Evolutionary conservation across 2,113 vertebrate species (phyloP).

Genomic region (Caranx melampygus): DNA sequence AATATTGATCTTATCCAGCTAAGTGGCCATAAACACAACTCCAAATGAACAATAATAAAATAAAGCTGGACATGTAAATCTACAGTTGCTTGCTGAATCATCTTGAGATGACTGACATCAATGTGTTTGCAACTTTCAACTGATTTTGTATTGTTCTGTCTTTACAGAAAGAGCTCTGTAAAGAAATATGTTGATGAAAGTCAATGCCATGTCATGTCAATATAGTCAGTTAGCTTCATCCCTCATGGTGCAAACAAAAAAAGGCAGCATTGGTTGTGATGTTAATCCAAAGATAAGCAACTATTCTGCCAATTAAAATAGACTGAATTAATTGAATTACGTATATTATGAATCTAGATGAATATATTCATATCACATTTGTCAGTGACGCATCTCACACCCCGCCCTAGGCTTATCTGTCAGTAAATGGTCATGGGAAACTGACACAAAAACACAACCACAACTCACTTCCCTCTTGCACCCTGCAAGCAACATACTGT

Average conservation of each 20-base stretch:
- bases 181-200: background rate
- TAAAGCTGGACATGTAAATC: too few species aligned
- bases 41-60: too few species aligned
- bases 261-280: background rate
- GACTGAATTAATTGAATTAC: background rate
- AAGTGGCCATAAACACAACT: too few species aligned
- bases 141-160: too few species aligned
- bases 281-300: constrained; percentile 20
- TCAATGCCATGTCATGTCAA: background rate
- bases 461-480: constrained; percentile 46
- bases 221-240: background rate
- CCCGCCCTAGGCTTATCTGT: background rate
- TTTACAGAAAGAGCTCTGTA: too few species aligned
- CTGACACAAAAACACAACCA: constrained; percentile 32
- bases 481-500: constrained; percentile 38
- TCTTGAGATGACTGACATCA: background rate
- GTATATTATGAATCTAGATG: background rate
- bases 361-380: background rate
- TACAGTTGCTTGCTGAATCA: background rate
- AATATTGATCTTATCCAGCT: background rate
- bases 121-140: background rate
- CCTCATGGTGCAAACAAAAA: background rate
- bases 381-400: background rate
- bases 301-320: background rate
- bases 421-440: constrained; percentile 30